Base-by-base conservation (phyloP, 1,140 invertebrate species). In the Olivierus martensii region DNA sequence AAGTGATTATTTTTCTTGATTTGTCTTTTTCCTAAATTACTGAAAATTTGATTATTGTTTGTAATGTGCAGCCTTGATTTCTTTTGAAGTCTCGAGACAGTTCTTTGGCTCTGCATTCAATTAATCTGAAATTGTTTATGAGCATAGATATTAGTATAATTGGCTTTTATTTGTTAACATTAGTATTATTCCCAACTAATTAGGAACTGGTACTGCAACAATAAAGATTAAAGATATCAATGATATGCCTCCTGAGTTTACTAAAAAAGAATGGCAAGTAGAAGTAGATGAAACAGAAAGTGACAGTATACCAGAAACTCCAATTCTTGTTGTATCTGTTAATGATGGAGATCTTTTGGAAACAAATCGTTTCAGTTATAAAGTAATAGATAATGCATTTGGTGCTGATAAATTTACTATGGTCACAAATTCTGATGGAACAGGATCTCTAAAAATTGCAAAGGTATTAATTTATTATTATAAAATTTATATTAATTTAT, bases 261-360 rank as follows among this genome's bases (percentile, higher is more conserved):
- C 88, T 1, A 93, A 94, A 71, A 87, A 91, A 52, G 89, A 93
- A 70, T 95, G 90, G 89, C 83, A 84, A 59, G 92, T 90, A 2
- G 89, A 93, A 73, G 89, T 94, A 43, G 90, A 94, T 69, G 91
- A 96, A 76, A 94, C 89, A n/a, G 87, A 93, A 71, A 90, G 90
- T 36, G 82, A 82, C 19, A 82, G 85, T 63, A 73, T 94, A 56
- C 90, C 89, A n/a, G 90, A 95, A 72, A 86, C 87, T 72, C 88
- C 90, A 7, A 94, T 94, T 60, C 72, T 94, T 2, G 92, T 90
- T 1, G 89, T 94, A 0, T 92, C 87, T 0, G 89, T 94, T 19
- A 89, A 93, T 67, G 90, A 95, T 64, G 88, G 91, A 68, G 90
- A 95, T 64, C 45, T 66, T 39, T 45, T 63, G 34, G 89, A 93